These are phyloP conservation scores for Danio tinwini DNA, from an alignment of 2,797 vertebrate genomes.

Conservation along the genomic window DNA sequence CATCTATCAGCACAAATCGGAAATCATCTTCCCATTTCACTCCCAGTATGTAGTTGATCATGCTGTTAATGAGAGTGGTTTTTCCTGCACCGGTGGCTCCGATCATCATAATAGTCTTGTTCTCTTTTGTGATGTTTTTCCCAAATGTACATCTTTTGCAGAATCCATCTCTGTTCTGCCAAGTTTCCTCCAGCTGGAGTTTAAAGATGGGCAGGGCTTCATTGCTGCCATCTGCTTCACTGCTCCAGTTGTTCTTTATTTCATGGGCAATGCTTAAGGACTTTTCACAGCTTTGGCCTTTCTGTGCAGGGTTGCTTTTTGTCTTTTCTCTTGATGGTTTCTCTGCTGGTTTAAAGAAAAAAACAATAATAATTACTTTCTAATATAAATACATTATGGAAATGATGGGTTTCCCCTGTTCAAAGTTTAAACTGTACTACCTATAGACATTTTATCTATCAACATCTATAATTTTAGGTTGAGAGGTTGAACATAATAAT, in stretches of 20 bases:
- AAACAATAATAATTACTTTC: too few relatives aligned
- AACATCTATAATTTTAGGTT: too few relatives aligned
- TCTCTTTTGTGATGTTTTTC: not conserved
- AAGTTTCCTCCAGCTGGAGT: not conserved
- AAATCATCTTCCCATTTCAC: constrained; percentile 56
- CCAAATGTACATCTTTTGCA: not conserved
- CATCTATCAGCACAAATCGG: constrained; percentile 61
- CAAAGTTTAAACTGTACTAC: too few relatives aligned
- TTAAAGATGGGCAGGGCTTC: not conserved
- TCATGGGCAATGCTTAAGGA: not conserved
- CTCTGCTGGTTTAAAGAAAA: too few relatives aligned
- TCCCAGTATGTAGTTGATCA: constrained; percentile 63
- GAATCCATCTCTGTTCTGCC: not conserved
- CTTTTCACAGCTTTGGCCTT: too few relatives aligned
- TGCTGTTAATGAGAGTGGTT: constrained; percentile 52
- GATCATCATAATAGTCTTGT: not conserved
- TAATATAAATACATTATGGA: too few relatives aligned
- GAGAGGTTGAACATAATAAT: too few relatives aligned
- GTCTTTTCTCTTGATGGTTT: too few relatives aligned
- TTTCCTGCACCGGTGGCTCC: constrained; percentile 57
- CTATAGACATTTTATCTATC: too few relatives aligned
- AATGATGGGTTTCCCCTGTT: too few relatives aligned
- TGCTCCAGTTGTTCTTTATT: not conserved
- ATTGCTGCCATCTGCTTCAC: not conserved
- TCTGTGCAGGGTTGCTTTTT: too few relatives aligned